phyloP scores from a whole-genome alignment of 2,797 vertebrate species.

The Echeneis naucrates region DNA sequence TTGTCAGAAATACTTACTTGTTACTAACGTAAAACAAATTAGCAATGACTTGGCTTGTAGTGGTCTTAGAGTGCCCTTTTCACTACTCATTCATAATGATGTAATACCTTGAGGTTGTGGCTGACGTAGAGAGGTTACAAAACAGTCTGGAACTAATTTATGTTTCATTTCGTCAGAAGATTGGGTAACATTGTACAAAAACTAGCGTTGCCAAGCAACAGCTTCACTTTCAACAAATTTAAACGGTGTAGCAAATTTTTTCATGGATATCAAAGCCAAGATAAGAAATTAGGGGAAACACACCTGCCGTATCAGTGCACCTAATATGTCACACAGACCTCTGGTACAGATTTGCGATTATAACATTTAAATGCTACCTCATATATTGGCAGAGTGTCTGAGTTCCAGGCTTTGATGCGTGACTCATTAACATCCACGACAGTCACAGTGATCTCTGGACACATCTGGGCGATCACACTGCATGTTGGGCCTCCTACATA shows the following conservation, averaged over 20 bases:
- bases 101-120: conserved; percentile 39
- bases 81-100: conserved; percentile 49
- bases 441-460: conserved; percentile 92
- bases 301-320: neutral
- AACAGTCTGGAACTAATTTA: conserved; percentile 69
- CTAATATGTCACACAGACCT: neutral
- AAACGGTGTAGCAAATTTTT: conserved; percentile 1
- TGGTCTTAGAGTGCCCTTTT: conserved; percentile 1
- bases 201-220: conserved; percentile 33
- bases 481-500: conserved; percentile 98
- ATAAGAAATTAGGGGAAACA: neutral
- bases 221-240: neutral
- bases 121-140: conserved; percentile 52
- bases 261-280: neutral
- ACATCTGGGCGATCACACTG: conserved; percentile 97
- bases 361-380: conserved; percentile 84
- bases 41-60: neutral
- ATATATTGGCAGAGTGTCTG: conserved; percentile 94
- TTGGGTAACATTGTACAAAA: conserved; percentile 20
- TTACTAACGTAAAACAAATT: conserved; percentile 7
- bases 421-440: conserved; percentile 97
- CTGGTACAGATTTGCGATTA: neutral
- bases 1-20: conserved; percentile 2
- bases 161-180: conserved; percentile 12
- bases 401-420: conserved; percentile 98